These are phyloP conservation scores for Aldrovandia affinis DNA, from an alignment of 2,797 vertebrate genomes.

Conservation along the genomic window DNA sequence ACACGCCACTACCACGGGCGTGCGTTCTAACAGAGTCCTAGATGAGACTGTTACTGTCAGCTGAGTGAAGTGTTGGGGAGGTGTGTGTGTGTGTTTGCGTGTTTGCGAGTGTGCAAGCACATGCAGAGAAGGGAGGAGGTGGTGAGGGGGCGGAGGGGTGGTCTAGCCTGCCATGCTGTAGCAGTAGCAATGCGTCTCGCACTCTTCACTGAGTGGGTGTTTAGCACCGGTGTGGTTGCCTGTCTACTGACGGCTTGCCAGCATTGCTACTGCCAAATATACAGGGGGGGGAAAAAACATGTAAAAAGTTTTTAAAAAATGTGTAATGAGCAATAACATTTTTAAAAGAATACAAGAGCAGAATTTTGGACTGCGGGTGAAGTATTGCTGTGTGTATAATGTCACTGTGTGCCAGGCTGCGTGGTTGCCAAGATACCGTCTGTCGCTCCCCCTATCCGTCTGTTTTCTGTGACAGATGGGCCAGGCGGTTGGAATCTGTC, in stretches of 20 bases:
- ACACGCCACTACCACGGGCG: background rate
- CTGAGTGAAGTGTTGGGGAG: constrained; percentile 19
- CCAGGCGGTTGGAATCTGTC: constrained; percentile 63
- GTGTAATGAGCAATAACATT: background rate
- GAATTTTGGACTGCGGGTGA: background rate
- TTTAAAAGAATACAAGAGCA: background rate
- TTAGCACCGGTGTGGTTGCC: background rate
- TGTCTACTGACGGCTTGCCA: constrained; percentile 1
- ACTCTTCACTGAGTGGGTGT: constrained; percentile 1
- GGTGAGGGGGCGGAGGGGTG: background rate
- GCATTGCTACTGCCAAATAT: constrained; percentile 4
- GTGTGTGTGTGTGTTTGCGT: constrained; percentile 41
- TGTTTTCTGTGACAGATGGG: constrained; percentile 74
- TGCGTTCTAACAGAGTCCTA: background rate
- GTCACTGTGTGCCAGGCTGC: background rate
- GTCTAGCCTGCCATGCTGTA: background rate
- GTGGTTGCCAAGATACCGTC: constrained; percentile 67
- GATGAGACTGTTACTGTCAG: background rate
- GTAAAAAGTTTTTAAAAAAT: background rate
- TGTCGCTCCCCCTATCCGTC: constrained; percentile 59
- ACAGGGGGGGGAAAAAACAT: background rate
- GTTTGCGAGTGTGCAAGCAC: constrained; percentile 25
- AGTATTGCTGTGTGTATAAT: background rate
- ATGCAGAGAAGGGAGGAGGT: background rate
- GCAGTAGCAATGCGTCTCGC: background rate